Conservation (phyloP, 2,888 invertebrate species). For the Drosophila ezoana region DNA sequence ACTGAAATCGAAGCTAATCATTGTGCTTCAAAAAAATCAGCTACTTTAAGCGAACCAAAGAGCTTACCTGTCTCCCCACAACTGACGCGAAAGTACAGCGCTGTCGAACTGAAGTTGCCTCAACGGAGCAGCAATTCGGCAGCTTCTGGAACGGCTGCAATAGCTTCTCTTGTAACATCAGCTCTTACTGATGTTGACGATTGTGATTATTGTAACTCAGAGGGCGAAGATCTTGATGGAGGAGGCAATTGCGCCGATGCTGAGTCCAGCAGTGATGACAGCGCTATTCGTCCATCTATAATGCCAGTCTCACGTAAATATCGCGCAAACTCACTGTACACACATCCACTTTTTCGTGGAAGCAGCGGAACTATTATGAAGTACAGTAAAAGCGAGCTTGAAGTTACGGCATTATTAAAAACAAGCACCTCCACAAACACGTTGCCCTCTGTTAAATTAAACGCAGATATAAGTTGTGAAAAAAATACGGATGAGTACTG, state of each 20-base stretch:
- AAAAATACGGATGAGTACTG: slow-evolving; percentile 69
- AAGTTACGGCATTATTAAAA: slow-evolving; percentile 44
- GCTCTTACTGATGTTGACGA: slow-evolving; percentile 70
- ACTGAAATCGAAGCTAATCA: slow-evolving; percentile 13
- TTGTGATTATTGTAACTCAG: slow-evolving; percentile 77
- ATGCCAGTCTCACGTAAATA: slow-evolving; percentile 83
- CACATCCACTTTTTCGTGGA: slow-evolving; percentile 86
- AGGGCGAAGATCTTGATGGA: slow-evolving; percentile 83
- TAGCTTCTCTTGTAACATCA: slow-evolving; percentile 33
- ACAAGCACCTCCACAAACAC: slow-evolving; percentile 53
- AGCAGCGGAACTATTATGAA: slow-evolving; percentile 59
- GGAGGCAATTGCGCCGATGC: slow-evolving; percentile 84
- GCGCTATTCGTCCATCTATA: slow-evolving; percentile 72
- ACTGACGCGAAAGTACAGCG: slow-evolving; percentile 83
- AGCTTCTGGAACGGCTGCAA: slow-evolving; percentile 31
- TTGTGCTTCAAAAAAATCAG: slow-evolving; percentile 8
- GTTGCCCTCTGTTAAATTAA: slow-evolving; percentile 36
- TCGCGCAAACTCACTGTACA: slow-evolving; percentile 87
- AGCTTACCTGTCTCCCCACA: slow-evolving; percentile 87
- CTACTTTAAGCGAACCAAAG: slow-evolving; percentile 83
- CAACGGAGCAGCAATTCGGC: slow-evolving; percentile 53
- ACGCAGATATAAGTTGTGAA: slow-evolving; percentile 68
- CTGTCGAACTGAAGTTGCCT: slow-evolving; percentile 80
- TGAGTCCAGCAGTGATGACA: slow-evolving; percentile 84
- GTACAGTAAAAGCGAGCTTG: slow-evolving; percentile 53